Evolutionary conservation across 2,888 invertebrate genomes (phyloP), one percentile per base, ranked within the genome.

Genomic region (Falcaria lacertinaria): DNA sequence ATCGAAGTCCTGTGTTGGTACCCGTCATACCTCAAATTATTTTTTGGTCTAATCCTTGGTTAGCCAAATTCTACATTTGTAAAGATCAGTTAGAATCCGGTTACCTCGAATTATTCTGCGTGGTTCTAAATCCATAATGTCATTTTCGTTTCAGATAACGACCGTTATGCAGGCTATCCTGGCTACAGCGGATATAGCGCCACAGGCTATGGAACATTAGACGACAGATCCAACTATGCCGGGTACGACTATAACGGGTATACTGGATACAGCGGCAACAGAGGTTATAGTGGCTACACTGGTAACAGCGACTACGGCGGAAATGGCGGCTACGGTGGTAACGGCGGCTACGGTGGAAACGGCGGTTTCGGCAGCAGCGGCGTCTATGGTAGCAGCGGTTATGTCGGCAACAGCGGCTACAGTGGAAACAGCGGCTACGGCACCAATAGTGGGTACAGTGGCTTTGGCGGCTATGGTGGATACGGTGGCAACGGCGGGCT

Each of bases 401-500:
- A 51, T 42, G 51, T 50, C 22, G 54, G 58, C 3, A 54, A 59
- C 36, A 49, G 48, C 2, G 52, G 55, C 1, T 37, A 39, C 13
- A 58, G 59, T 0, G 51, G 57, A 33, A 41, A 35, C 3, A 47
- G 52, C 17, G 55, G 58, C 5, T 43, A 45, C 33, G 39, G 35
- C 2, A 42, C 52, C 2, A 39, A 57, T 37, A 52, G 50, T 25
- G 66, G 62, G 15, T 57, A 60, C 41, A 36, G 35, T 4, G 52
- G 52, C 2, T 44, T 79, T 41, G 82, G 80, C 2, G 91, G 92
- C 2, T 91, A 92, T 55, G 91, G 91, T 1, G 92, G 92, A 1
- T 90, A 90, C 51, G 88, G 90, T 43, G 92, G 92, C 57, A 91
- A 91, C 69, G 92, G 92, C 28, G 92, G 92, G 15, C 66, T 91